These are phyloP conservation scores for Shinisaurus crocodilurus DNA, from an alignment of 2,113 vertebrate species.

Conservation along the genomic window DNA sequence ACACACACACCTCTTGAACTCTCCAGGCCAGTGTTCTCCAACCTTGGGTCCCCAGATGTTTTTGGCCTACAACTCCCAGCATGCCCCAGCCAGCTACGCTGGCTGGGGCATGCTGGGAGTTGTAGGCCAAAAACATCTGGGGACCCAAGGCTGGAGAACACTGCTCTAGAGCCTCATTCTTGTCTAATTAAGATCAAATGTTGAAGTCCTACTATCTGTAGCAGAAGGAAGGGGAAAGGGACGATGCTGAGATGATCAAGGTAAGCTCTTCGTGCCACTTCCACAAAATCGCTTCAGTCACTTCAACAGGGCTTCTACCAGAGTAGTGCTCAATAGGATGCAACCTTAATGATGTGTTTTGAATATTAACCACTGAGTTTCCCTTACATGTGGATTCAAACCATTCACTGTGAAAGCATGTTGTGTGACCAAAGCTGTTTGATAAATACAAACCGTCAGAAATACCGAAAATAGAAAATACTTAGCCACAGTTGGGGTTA, in stretches of 20 bases:
- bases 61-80: no score
- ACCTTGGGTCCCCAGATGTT: no score
- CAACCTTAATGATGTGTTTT: background rate
- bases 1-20: no score
- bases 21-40: no score
- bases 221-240: background rate
- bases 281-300: background rate
- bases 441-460: constrained; percentile 2
- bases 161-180: background rate
- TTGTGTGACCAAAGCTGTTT: constrained; percentile 19
- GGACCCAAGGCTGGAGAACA: no score
- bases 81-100: no score
- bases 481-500: constrained; percentile 42
- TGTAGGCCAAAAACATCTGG: no score
- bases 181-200: background rate
- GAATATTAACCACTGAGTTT: background rate
- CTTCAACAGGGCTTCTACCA: background rate
- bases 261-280: background rate
- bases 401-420: background rate
- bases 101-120: no score
- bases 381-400: background rate
- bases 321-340: background rate
- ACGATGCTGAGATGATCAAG: background rate
- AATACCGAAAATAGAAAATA: constrained; percentile 32
- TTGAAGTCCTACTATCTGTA: background rate